These are phyloP conservation scores for Physella acuta DNA, from an alignment of 1,140 invertebrate genomes.

Conservation along the genomic window DNA sequence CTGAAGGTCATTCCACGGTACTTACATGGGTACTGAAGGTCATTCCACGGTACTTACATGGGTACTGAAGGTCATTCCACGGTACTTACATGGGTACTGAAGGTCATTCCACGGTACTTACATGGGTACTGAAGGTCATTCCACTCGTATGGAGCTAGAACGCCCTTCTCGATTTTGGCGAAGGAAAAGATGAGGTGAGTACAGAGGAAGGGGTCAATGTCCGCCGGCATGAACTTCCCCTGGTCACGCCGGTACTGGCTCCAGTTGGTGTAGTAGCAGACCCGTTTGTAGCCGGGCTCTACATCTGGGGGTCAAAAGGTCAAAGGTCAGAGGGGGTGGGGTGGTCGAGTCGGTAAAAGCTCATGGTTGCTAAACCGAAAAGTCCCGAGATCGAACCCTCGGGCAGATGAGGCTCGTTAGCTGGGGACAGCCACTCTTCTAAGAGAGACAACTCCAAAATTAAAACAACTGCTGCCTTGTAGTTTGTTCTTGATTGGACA, in stretches of 20 bases:
- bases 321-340: too few species aligned
- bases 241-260: conserved; percentile 42
- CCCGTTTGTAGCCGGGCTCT: conserved; percentile 39
- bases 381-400: too few species aligned
- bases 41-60: neutral
- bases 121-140: conserved; percentile 37
- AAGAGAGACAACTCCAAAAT: too few species aligned
- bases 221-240: conserved; percentile 63
- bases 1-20: neutral
- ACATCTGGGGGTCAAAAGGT: too few species aligned
- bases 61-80: neutral
- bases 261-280: conserved; percentile 57
- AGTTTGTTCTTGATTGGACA: too few species aligned
- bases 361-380: too few species aligned
- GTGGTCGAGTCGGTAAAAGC: too few species aligned
- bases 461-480: too few species aligned
- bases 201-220: conserved; percentile 74
- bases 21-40: neutral
- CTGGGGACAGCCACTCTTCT: too few species aligned
- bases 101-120: conserved; percentile 16
- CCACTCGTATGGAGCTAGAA: conserved; percentile 39
- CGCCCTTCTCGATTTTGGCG: conserved; percentile 67
- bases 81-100: neutral
- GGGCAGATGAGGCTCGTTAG: too few species aligned
- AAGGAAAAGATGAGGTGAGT: conserved; percentile 81